A percentile compares a stretch with the other conserved stretches of the same genome.
Evolutionary conservation across 2,888 invertebrate species (phyloP).

Genomic region (Xestia sexstrigata): DNA sequence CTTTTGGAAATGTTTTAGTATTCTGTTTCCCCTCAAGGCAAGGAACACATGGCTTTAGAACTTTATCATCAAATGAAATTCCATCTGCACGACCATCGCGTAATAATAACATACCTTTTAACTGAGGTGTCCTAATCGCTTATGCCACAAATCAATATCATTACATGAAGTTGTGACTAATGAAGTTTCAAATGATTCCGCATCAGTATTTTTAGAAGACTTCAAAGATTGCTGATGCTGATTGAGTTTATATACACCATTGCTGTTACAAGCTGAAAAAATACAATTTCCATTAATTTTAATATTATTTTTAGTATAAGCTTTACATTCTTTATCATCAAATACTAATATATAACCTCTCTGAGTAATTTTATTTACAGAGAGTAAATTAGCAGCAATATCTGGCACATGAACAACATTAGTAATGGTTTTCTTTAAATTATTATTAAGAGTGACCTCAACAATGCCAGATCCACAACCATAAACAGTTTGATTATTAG

Average conservation of each 20-base stretch:
- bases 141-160: neutral
- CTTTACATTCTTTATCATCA: conserved; percentile 4
- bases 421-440: neutral
- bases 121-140: conserved; percentile 10
- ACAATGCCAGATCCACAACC: conserved; percentile 2
- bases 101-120: conserved; percentile 7
- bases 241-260: conserved; percentile 9
- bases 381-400: conserved; percentile 3
- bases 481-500: neutral
- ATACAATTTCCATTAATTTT: neutral
- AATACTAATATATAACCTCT: neutral
- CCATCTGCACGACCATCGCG: conserved; percentile 1
- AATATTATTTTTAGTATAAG: conserved; percentile 1
- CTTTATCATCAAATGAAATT: neutral
- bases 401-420: neutral
- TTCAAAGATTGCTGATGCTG: neutral
- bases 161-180: neutral
- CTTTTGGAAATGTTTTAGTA: conserved; percentile 5
- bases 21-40: conserved; percentile 4
- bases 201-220: neutral
- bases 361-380: conserved; percentile 3
- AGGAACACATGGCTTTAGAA: neutral
- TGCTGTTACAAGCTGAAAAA: neutral
- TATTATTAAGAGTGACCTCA: neutral
- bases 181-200: neutral